Conservation (phyloP, 2,888 invertebrate species). For the Cetonia aurata region DNA sequence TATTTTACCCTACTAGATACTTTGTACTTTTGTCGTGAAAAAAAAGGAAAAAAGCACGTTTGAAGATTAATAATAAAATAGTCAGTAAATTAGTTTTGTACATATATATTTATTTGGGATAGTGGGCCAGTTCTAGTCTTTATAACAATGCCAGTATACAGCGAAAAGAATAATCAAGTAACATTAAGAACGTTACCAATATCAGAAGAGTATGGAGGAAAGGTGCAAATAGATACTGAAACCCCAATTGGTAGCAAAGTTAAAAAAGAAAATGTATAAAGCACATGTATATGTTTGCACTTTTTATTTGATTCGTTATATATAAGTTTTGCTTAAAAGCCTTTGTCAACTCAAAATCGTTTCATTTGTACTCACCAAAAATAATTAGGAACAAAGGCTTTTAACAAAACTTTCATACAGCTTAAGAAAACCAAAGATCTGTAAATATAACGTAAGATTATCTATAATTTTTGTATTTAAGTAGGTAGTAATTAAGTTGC, state of each 20-base stretch:
- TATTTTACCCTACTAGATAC: slow-evolving; percentile 7
- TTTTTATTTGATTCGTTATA: slow-evolving; percentile 51
- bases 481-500: not conserved
- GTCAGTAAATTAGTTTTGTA: slow-evolving; percentile 31
- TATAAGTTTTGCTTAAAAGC: slow-evolving; percentile 61
- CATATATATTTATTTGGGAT: slow-evolving; percentile 38
- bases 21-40: slow-evolving; percentile 8
- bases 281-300: slow-evolving; percentile 62
- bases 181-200: slow-evolving; percentile 43
- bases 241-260: slow-evolving; percentile 49
- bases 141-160: slow-evolving; percentile 43
- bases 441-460: slow-evolving; percentile 48
- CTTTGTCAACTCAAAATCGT: slow-evolving; percentile 47
- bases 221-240: slow-evolving; percentile 51
- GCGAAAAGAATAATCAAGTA: slow-evolving; percentile 12
- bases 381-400: slow-evolving; percentile 52
- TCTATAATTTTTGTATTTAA: slow-evolving; percentile 30
- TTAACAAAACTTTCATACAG: slow-evolving; percentile 66
- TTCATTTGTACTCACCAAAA: not conserved
- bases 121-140: slow-evolving; percentile 46
- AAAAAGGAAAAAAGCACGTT: slow-evolving; percentile 6
- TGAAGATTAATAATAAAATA: slow-evolving; percentile 6
- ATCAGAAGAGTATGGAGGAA: slow-evolving; percentile 27
- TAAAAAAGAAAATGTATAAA: slow-evolving; percentile 51
- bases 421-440: slow-evolving; percentile 65